Evolutionary conservation across 2,797 vertebrate species (phyloP), one percentile per base, ranked within the genome.

Genomic region (Agapornis canus): DNA sequence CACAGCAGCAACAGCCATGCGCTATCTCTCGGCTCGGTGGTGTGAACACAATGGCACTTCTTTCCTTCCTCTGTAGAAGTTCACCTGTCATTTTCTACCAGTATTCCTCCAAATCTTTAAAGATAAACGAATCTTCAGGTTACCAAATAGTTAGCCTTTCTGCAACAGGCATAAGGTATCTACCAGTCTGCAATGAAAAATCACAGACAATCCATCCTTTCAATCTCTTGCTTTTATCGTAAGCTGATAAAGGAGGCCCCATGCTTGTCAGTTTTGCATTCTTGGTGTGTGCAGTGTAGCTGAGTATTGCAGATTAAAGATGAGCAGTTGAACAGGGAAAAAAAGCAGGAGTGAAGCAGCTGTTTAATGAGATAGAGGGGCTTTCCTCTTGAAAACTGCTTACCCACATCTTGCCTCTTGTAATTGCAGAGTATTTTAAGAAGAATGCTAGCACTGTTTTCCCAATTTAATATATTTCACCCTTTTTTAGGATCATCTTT

Each of bases 291-390:
- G 92, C 93, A 75, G 89, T 94, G 80, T 77, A 86, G 94, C 76
- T 72, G 89, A 86, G 78, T 85, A 81, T 51, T 77, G 89, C 42
- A 89, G 94, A 96, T 95, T 92, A 93, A 96, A 97, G 93, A 94
- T 93, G 94, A 97, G 94, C 96, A 97, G 93, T 96, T 95, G 95
- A 95, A 90, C 42, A 48, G 65, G 70, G 87, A 72, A 94, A 96
- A 92, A 91, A 94, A 94, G 64, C 91, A 84, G 83, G 72, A 93
- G 86, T 0, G 1, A 96, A 94, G 92, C 82, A 94, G 78, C 82
- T 95, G 86, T 88, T 94, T 87, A 91, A 91, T 93, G 93, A 93
- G 86, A 86, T 82, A 95, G 95, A 86, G 75, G 48, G 66, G 59
- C 72, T 78, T 95, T 96, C 91, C 80, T 94, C 85, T 90, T 85